Evolutionary conservation across 2,113 vertebrate species (phyloP).

Genomic region (Entomyzon cyanotis): DNA sequence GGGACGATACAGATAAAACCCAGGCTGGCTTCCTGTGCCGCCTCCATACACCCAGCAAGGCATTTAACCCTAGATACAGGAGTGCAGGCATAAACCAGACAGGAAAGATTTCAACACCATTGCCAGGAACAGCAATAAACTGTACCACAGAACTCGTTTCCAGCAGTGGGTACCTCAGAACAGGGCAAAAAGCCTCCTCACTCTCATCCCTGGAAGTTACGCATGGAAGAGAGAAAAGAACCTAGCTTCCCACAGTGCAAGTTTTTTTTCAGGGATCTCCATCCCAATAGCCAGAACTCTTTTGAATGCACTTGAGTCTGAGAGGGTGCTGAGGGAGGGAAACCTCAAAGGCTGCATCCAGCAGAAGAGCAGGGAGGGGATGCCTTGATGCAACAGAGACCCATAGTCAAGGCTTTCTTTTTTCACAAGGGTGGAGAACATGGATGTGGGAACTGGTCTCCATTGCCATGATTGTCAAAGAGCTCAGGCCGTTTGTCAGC

Average conservation of each 20-base stretch:
- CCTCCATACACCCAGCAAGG: neutral
- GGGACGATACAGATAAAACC: neutral
- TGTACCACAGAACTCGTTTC: neutral
- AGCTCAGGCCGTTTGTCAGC: neutral
- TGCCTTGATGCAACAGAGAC: neutral
- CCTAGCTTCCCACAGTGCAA: neutral
- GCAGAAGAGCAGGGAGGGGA: neutral
- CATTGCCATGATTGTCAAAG: rapidly evolving
- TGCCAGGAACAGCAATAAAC: neutral
- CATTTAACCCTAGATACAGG: neutral
- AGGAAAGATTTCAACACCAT: neutral
- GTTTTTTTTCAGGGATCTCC: neutral
- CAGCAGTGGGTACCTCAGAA: neutral
- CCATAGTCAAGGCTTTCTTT: neutral
- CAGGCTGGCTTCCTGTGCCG: neutral
- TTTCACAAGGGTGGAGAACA: neutral
- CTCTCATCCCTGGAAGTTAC: neutral
- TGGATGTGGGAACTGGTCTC: neutral
- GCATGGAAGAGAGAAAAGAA: neutral
- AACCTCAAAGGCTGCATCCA: neutral
- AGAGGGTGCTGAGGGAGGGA: rapidly evolving
- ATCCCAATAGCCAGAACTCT: neutral
- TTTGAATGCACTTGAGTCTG: neutral
- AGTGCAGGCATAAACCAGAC: neutral
- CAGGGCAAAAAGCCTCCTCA: neutral